Base-by-base conservation (phyloP, 2,113 vertebrate genomes). In the Labeo catla region DNA sequence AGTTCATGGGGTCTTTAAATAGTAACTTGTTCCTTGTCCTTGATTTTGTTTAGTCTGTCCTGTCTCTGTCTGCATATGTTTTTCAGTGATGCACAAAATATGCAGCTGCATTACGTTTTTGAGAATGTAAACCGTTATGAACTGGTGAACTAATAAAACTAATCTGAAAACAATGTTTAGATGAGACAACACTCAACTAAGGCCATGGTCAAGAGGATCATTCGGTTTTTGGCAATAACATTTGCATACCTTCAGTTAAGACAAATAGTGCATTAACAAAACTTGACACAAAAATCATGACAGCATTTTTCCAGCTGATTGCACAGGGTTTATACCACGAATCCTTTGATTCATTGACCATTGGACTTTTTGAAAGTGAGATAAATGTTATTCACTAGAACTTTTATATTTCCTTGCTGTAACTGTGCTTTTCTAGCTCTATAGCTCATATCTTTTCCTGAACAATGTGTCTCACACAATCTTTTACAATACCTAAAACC, bases 401-500 rank as follows among this genome's bases (percentile, higher is more conserved):
- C 65, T 52, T 34, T 21, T 72, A 45, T 63, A 28, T 65, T 65
- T 47, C n/a, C 21, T 45, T 45, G 76, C 76, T 77, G 15, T 78
- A 21, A 57, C 28, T 78, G 15, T 8, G 50, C 77, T 61, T 61
- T 5, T 45, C 77, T 61, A 59, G 19, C 19, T 59, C 16, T 76
- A 47, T 73, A 59, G 36, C 50, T n/a, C 74, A 13, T 66, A 19
- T 34, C 63, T 61, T 66, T 76, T 39, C 39, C 39, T 76, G 36
- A 78, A 9, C 45, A 50, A 28, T 28, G 36, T 52, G 86, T 90
- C 50, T 80, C 16, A 61, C 39, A 59, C 7, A 8, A 36, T 65
- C 23, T 52, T 52, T 76, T 23, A 70, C n/a, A 73, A 72, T 80
- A n/a, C 16, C 21, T 91, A 88, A 93, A 89, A 87, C 63, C 23